Base-by-base conservation (phyloP, 2,797 vertebrate genomes). In the Meda fulgida region DNA sequence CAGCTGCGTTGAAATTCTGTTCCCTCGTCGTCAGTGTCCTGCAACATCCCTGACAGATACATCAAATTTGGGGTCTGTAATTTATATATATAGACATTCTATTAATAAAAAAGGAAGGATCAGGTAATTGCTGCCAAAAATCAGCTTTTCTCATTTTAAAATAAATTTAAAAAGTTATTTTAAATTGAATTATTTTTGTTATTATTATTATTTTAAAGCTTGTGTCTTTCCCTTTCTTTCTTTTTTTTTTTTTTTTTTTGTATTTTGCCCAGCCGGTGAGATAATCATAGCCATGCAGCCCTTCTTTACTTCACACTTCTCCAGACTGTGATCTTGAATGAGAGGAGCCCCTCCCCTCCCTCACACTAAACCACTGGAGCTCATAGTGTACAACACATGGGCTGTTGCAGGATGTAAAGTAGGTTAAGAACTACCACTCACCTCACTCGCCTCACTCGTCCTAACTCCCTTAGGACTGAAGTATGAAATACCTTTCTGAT, bases 351-450 rank as follows among this genome's bases (percentile, higher is more conserved):
- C n/a, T 76, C 14, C 26, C 13, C 55, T 67, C 65, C 76, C 60
- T 67, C 51, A 38, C 69, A 66, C 43, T 79, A 70, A 89, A 81
- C 84, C 75, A 77, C 75, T 88, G 76, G 82, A 84, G 84, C 40
- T 72, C 81, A 86, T 26, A 78, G 69, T 81, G 46, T 75, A 40
- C 26, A 51, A 9, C 29, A 84, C 65, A 48, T 78, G 48, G 40
- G 31, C 36, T 40, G 48, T 69, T 43, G 18, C 81, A 55, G 75
- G 66, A 66, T 81, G 53, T 87, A 83, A 90, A 88, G 80, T 86
- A 86, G 84, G 84, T 86, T 89, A 86, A 82, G 78, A 70, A 40
- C 75, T 66, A 80, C 80, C 43, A 53, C 16, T 72, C 63, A 38
- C 23, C 65, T 86, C 77, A 82, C 38, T n/a, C n/a, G n/a, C n/a